These are phyloP conservation scores for Stichopus horrens DNA, from an alignment of 53 echinoderm and acorn worm species.

Conservation along the genomic window DNA sequence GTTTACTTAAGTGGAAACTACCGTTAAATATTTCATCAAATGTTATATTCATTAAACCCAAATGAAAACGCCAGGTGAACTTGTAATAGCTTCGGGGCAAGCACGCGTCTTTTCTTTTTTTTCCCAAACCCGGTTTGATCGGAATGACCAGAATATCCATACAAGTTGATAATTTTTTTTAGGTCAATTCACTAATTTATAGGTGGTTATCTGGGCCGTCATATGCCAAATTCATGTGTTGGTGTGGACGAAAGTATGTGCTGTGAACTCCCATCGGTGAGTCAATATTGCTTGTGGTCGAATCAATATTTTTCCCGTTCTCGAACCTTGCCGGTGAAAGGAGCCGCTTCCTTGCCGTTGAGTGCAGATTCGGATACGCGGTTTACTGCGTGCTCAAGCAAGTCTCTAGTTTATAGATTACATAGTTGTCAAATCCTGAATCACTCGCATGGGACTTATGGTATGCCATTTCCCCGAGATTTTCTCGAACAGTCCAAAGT, in stretches of 20 bases:
- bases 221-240: not conserved
- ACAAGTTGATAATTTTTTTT: not conserved
- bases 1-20: not conserved
- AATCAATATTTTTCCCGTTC: constrained; percentile 9
- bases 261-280: constrained; percentile 5
- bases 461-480: constrained; percentile 24
- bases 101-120: not conserved
- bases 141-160: not conserved
- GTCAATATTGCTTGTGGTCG: constrained; percentile 18
- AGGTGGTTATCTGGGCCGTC: constrained; percentile 22
- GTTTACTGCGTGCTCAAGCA: no score
- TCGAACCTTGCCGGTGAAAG: not conserved
- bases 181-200: constrained; percentile 7
- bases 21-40: not conserved
- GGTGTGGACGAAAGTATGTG: not conserved
- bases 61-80: not conserved
- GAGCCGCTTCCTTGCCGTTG: no score
- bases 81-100: not conserved
- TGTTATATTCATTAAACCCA: not conserved
- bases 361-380: no score
- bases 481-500: not conserved
- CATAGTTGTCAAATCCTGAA: constrained; percentile 28
- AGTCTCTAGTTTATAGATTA: not conserved
- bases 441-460: constrained; percentile 24
- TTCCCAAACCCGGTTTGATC: not conserved